Conservation (phyloP, 2,888 invertebrate genomes). For the Noctuana brunneofusca region DNA sequence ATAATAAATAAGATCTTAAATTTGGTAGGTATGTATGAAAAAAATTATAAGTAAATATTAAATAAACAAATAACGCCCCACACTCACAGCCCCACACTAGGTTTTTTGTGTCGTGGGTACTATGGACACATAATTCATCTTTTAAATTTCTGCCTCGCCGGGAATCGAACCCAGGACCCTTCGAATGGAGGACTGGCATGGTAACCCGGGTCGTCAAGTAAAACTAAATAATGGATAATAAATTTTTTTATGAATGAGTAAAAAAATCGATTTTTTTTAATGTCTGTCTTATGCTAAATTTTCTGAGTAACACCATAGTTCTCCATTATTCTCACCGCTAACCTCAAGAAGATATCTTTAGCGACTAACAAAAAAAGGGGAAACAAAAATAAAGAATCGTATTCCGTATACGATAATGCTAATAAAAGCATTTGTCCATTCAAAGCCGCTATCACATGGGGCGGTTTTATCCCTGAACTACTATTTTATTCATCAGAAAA, state of each 20-base stretch:
- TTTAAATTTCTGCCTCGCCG: too few relatives aligned
- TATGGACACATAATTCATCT: too few relatives aligned
- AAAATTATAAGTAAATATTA: too few relatives aligned
- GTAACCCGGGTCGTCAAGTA: too few relatives aligned
- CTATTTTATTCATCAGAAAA: conserved; percentile 73
- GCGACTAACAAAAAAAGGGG: background rate
- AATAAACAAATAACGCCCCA: too few relatives aligned
- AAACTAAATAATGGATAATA: too few relatives aligned
- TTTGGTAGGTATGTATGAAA: too few relatives aligned
- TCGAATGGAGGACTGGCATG: too few relatives aligned
- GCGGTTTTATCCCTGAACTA: conserved; percentile 54
- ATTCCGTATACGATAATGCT: conserved; percentile 44
- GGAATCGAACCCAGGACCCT: too few relatives aligned
- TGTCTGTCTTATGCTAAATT: background rate
- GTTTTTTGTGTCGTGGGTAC: too few relatives aligned
- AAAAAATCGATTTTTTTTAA: background rate
- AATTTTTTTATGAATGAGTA: too few relatives aligned
- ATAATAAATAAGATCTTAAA: background rate
- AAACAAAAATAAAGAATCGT: conserved; percentile 1
- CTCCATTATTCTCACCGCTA: background rate
- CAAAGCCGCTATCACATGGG: conserved; percentile 58
- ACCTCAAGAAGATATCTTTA: background rate
- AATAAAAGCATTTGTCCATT: conserved; percentile 58
- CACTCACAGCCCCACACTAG: too few relatives aligned
- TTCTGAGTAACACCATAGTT: background rate